Base-by-base conservation (phyloP, 2,113 vertebrate genomes). In the Carassius auratus region DNA sequence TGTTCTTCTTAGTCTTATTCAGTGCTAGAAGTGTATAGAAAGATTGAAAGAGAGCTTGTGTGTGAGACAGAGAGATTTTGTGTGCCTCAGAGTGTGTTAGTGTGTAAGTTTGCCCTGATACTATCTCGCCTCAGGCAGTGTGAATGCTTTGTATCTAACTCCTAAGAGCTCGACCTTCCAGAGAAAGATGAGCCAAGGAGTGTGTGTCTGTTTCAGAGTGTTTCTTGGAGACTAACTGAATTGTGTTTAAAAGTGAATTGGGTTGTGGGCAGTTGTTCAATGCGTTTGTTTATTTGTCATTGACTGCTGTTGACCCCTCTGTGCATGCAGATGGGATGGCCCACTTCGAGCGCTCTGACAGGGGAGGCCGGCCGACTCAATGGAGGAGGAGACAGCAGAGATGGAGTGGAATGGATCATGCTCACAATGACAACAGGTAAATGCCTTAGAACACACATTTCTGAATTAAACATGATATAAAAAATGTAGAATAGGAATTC, bases 311-410 rank as follows among this genome's bases (percentile, higher is more conserved):
- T 74, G 66, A 76, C 50, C 77, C 89, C 21, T 87, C 48, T 85
- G 6, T 55, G 93, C 92, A 91, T 77, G 9, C 86, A 94, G 96
- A 97, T 91, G 96, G 93, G 91, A 98, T 98, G 97, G 96, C 95
- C 79, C 93, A 92, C 84, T 94, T 94, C 89, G 96, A 97, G 71
- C 94, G 94, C 83, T 89, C 93, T 15, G 97, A 97, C 61, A 95
- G 95, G 92, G 96, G 92, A 76, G 83, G 75, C 1, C 94, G 96
- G 30, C 97, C 97, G 79, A 96, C 95, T 36, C 96, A 97, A 90
- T 97, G 96, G 96, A 95, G 97, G 81, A 96, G 95, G 81, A 83
- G 95, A 76, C 94, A 96, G 0, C 96, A 96, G 50, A 93, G 95
- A 69, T 97, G 96, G 95, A 95, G 91, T 87, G 94, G 94, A 64